Evolutionary conservation across 2,797 vertebrate species (phyloP).

Genomic region (Triplophysa bombifrons): DNA sequence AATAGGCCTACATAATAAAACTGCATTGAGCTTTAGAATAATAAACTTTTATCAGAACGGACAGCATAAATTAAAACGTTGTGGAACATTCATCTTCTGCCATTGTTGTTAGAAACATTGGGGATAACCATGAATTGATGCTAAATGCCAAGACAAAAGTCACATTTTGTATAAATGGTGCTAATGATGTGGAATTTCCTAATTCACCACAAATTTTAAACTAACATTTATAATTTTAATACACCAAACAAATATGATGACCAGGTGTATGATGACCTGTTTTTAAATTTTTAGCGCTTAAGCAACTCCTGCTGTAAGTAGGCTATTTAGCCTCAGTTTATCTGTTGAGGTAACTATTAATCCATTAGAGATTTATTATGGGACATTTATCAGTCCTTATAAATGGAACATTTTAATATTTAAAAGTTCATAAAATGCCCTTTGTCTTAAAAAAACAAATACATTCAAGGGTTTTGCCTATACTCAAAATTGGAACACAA

Average conservation of each 20-base stretch:
- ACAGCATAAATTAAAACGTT: background rate
- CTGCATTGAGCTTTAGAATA: background rate
- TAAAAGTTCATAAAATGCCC: constrained; percentile 5
- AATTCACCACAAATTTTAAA: background rate
- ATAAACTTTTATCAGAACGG: background rate
- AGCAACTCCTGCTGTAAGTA: background rate
- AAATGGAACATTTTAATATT: constrained; percentile 13
- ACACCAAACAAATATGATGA: background rate
- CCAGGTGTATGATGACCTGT: background rate
- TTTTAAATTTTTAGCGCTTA: constrained; percentile 4
- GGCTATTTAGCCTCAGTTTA: constrained; percentile 6
- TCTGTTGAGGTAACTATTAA: constrained; percentile 5
- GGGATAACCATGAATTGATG: background rate
- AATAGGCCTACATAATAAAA: background rate
- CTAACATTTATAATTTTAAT: background rate
- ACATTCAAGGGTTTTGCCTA: background rate
- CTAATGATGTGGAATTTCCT: constrained; percentile 7
- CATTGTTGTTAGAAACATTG: background rate
- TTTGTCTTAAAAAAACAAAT: constrained; percentile 26
- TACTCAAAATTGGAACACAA: constrained; percentile 7
- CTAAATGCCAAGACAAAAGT: background rate
- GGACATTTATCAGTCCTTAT: constrained; percentile 18
- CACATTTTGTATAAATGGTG: background rate
- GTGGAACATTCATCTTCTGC: background rate
- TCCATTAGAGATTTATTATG: background rate